Evolutionary conservation across 1,140 invertebrate species (phyloP), one percentile per base, ranked within the genome.

Genomic region (Druon quercuslanigerum): DNA sequence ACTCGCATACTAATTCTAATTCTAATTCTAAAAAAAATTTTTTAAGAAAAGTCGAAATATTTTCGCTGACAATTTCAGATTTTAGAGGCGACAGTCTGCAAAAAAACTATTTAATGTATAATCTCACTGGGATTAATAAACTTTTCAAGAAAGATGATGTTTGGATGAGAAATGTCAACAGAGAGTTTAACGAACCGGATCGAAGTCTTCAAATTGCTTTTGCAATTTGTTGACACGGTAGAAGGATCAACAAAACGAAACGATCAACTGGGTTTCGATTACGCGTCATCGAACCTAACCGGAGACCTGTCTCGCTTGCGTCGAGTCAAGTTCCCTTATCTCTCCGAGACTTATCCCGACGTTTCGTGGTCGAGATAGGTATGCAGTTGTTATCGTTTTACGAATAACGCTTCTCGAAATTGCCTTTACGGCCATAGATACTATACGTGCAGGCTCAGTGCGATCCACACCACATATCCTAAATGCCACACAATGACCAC

Each of bases 341-440:
- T 66, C 16, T 33, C 40, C 20, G 60, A 40, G 60, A 66, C 60
- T 66, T 46, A 66, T 66, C 25, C 60, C 60, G 13, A n/a, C 60
- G 60, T 40, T 40, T 66, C 60, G 12, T 78, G 77, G 83, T 79
- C 17, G 80, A 82, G 78, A 82, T 84, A 80, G 78, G 77, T 72
- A 72, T 66, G 71, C 73, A 75, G 52, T 75, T 52, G 71, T 75
- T 87, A 87, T 87, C 82, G 72, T 79, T 83, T 82, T 79, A 82
- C 72, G 84, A 82, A 84, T 82, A 83, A 83, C 81, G 83, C 75
- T 86, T 85, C 81, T 81, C 74, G 77, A 86, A 85, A 86, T 83
- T 81, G 77, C 57, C 72, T 75, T 75, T 60, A 74, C 72, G 73
- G 66, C 56, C 46, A 66, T 74, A 50, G 56, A 82, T 78, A 76